Evolutionary conservation across 2,797 vertebrate genomes (phyloP).

Genomic region (Pagetopsis macropterus): DNA sequence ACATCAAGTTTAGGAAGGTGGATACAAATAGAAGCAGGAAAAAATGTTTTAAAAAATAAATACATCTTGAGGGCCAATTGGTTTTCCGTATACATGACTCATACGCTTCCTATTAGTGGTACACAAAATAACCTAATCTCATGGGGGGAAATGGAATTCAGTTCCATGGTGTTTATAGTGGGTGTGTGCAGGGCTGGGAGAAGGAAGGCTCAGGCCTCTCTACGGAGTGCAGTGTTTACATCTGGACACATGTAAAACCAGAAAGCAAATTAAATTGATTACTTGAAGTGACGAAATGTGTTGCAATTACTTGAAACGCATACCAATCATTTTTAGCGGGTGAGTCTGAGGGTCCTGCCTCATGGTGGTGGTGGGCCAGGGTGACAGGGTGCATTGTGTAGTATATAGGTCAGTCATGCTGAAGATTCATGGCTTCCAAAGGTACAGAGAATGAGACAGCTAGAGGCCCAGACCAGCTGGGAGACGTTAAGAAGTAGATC

Average conservation of each 20-base stretch:
- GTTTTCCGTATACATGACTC: slow-evolving; percentile 56
- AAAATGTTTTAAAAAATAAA: not conserved
- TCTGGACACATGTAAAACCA: slow-evolving; percentile 37
- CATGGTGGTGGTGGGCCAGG: slow-evolving; percentile 39
- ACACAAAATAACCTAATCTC: slow-evolving; percentile 56
- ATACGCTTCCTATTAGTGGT: slow-evolving; percentile 43
- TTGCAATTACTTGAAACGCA: slow-evolving; percentile 41
- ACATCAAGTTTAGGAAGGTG: slow-evolving; percentile 5
- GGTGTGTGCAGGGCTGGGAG: slow-evolving; percentile 47
- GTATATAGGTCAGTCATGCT: slow-evolving; percentile 65
- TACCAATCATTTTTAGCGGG: slow-evolving; percentile 33
- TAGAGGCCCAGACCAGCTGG: slow-evolving; percentile 62
- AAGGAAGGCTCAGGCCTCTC: slow-evolving; percentile 46
- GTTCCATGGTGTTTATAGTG: slow-evolving; percentile 57
- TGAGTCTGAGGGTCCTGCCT: slow-evolving; percentile 14
- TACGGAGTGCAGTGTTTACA: slow-evolving; percentile 46
- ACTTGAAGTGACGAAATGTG: slow-evolving; percentile 45
- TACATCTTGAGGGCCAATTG: slow-evolving; percentile 4
- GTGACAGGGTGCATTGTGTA: slow-evolving; percentile 44
- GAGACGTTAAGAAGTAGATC: slow-evolving; percentile 54
- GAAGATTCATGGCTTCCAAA: slow-evolving; percentile 64
- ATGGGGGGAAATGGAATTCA: slow-evolving; percentile 39
- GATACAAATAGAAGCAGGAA: slow-evolving; percentile 43
- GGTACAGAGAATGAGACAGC: slow-evolving; percentile 53
- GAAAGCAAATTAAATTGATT: slow-evolving; percentile 41